Percentiles rank a stretch among this genome's conserved stretches.
Conservation (phyloP, 2,888 invertebrate genomes). For the Venusia cambrica region DNA sequence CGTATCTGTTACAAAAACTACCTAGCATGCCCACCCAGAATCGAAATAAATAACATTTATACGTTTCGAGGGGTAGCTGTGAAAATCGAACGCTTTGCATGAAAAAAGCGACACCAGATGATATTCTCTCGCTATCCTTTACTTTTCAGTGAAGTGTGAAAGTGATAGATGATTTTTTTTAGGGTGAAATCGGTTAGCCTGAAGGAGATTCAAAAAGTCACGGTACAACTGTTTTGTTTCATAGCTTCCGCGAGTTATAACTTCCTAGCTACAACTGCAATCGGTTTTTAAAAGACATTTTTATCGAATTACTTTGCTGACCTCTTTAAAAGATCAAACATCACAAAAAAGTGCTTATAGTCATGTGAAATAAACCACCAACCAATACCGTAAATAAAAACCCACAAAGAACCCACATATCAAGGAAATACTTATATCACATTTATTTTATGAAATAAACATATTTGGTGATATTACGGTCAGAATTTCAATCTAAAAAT, state of each 20-base stretch:
- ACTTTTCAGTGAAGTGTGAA: conserved; percentile 38
- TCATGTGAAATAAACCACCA: conserved; percentile 16
- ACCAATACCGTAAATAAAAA: conserved; percentile 18
- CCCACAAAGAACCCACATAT: too few relatives aligned
- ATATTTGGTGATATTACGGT: too few relatives aligned
- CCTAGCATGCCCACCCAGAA: conserved; percentile 68
- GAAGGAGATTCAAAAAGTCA: conserved; percentile 64
- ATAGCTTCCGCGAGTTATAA: conserved; percentile 50
- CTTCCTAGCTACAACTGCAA: too few relatives aligned
- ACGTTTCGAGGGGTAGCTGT: conserved; percentile 67
- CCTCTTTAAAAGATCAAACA: too few relatives aligned
- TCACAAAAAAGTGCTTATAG: too few relatives aligned
- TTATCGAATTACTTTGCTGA: too few relatives aligned
- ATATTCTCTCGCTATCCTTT: conserved; percentile 52
- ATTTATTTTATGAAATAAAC: too few relatives aligned
- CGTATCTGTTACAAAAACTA: conserved; percentile 61
- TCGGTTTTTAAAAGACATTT: too few relatives aligned
- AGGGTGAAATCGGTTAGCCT: conserved; percentile 40
- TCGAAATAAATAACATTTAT: conserved; percentile 75
- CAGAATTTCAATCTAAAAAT: too few relatives aligned
- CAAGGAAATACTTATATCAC: too few relatives aligned
- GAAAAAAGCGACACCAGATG: conserved; percentile 71
- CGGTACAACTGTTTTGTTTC: conserved; percentile 60
- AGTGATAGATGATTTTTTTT: conserved; percentile 48
- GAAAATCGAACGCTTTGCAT: conserved; percentile 66